A percentile compares a stretch with the other conserved stretches of the same genome.
These are phyloP conservation scores for Ptilonorhynchus violaceus DNA, from an alignment of 2,113 vertebrate genomes.

Conservation along the genomic window DNA sequence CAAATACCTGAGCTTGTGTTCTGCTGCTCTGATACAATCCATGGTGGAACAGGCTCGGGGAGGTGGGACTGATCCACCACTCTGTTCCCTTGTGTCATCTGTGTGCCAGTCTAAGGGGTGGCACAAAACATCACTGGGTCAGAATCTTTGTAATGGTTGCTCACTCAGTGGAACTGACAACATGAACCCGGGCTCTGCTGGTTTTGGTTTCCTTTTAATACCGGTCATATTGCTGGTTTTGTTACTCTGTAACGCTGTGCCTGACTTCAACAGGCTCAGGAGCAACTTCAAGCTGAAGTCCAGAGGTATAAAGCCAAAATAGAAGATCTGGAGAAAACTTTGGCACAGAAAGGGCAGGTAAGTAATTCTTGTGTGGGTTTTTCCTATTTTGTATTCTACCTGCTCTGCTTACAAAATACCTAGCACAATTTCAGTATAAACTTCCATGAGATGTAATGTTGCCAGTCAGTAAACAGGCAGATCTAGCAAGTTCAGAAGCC, in stretches of 20 bases:
- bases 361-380: background rate
- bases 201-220: background rate
- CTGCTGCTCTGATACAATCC: background rate
- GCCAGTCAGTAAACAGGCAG: background rate
- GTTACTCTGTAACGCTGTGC: background rate
- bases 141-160: background rate
- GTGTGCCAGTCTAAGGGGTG: background rate
- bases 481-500: background rate
- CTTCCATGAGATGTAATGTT: background rate
- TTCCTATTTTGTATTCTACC: background rate
- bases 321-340: conserved; percentile 93
- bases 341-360: conserved; percentile 93
- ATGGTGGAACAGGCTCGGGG: background rate
- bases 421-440: background rate
- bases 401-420: background rate
- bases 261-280: conserved; percentile 83
- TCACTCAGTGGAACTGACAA: background rate
- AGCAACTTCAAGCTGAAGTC: conserved; percentile 92
- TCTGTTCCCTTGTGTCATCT: background rate
- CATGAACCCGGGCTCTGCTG: background rate
- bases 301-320: conserved; percentile 96
- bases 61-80: background rate
- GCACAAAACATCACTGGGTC: background rate
- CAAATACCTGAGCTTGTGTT: background rate
- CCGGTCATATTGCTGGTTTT: background rate